A percentile compares a stretch with the other conserved stretches of the same genome.
Conservation (phyloP, 2,888 invertebrate species). For the Caenorhabditis sp. region DNA sequence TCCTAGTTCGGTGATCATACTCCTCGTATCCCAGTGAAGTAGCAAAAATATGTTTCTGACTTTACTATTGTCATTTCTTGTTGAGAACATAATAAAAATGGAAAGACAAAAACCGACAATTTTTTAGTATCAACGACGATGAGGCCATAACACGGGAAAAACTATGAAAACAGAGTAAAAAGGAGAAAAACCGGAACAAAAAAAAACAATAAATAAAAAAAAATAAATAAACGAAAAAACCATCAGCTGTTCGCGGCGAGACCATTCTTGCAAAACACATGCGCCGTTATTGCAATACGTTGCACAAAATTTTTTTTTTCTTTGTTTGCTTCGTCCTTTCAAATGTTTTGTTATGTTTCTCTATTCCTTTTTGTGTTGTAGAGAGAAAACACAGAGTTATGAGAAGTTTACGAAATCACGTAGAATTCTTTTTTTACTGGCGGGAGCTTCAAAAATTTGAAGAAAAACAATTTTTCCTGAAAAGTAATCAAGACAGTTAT, state of each 20-base stretch:
- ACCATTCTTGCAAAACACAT: conserved; percentile 15
- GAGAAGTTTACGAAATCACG: too few species aligned
- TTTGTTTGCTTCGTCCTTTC: not conserved
- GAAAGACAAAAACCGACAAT: not conserved
- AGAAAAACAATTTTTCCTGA: too few species aligned
- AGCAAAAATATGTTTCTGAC: not conserved
- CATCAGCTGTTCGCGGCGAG: conserved; percentile 21
- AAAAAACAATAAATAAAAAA: not conserved
- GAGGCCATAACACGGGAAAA: not conserved
- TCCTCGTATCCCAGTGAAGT: not conserved
- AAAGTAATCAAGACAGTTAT: too few species aligned
- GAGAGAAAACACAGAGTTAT: too few species aligned
- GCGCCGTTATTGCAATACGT: conserved; percentile 39
- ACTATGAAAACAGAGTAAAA: not conserved
- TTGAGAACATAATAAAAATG: not conserved
- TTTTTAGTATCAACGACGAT: too few species aligned
- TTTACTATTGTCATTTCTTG: not conserved
- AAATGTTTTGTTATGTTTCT: not conserved
- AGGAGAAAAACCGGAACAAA: not conserved
- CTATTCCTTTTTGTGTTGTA: too few species aligned
- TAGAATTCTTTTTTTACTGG: too few species aligned
- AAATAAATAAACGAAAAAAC: not conserved
- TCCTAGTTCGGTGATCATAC: not conserved
- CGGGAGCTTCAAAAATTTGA: too few species aligned
- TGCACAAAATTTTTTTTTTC: conserved; percentile 14